Percentiles rank a stretch among this genome's conserved stretches.
Evolutionary conservation across 2,888 invertebrate species (phyloP).

Genomic region (Chrysodeixis includens): DNA sequence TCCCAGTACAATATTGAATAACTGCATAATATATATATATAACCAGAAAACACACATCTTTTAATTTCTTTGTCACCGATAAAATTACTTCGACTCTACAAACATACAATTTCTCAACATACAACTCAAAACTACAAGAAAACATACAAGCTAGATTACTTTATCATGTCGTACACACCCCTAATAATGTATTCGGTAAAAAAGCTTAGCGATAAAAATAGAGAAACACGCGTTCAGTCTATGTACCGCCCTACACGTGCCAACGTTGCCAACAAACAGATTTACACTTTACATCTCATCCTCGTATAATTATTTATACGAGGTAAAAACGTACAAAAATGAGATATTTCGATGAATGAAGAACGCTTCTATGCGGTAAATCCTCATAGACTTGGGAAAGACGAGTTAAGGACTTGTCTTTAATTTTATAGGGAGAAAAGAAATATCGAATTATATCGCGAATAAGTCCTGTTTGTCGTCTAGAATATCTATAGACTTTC

Average conservation of each 20-base stretch:
- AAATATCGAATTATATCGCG: too few species aligned
- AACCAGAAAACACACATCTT: too few species aligned
- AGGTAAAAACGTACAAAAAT: conserved; percentile 58
- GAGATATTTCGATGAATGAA: conserved; percentile 36
- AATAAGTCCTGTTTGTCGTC: too few species aligned
- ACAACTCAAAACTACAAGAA: conserved; percentile 18
- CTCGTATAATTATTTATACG: conserved; percentile 53
- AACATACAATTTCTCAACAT: conserved; percentile 9
- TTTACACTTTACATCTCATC: conserved; percentile 63
- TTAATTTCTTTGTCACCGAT: too few species aligned
- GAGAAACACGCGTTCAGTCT: conserved; percentile 65
- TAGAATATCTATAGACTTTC: too few species aligned
- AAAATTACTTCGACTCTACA: not conserved
- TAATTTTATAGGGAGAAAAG: too few species aligned
- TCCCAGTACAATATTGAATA: too few species aligned
- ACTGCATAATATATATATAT: too few species aligned
- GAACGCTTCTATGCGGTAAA: conserved; percentile 5
- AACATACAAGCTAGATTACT: conserved; percentile 11
- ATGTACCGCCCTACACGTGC: conserved; percentile 67
- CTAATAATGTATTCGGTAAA: conserved; percentile 68
- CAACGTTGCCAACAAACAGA: conserved; percentile 69
- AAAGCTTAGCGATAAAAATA: conserved; percentile 74
- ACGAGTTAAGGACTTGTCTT: too few species aligned
- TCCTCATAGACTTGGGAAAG: too few species aligned
- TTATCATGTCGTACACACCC: conserved; percentile 29